Base-by-base conservation (phyloP, 2,113 vertebrate species). In the Struthidea cinerea region DNA sequence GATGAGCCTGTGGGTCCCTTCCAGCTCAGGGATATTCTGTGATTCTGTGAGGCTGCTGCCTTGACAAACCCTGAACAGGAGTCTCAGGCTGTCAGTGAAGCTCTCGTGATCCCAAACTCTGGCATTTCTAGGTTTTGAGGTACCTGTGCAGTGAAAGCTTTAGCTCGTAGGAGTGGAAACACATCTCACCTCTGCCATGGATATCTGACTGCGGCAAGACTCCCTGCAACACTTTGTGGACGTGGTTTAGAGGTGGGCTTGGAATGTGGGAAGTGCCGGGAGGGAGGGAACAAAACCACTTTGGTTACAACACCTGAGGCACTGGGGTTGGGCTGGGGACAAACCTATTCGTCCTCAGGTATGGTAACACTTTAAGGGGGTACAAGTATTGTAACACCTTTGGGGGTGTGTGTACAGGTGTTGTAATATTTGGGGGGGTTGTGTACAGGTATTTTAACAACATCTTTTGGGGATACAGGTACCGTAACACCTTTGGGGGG, bases 1-100 rank as follows among this genome's bases (percentile, higher is more conserved):
- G 3, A 0, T 14, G 10, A 56, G 35, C 49, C 63, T 37, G 12
- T 0, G 55, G 18, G 0, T 33, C 26, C 24, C 20, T 26, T 0
- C 57, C 42, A 64, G 17, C 26, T 3, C 49, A 64, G 49, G 50
- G 16, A 35, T 2, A 56, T 64, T 87, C 39, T 18, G 7, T 3
- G 14, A 33, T 33, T 41, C 21, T 15, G 3, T 7, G 12, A 57
- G 22, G 42, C 35, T 80, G 26, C 47, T 37, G 57, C 42, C 47
- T 53, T 9, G 8, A 12, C 39, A 64, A 84, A 55, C 15, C 26
- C 41, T 3, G 3, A 27, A 23, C 8, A 67, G 32, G 63, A 79
- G 24, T 22, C 30, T 24, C 23, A 50, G 44, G 41, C 46, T 60
- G 8, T 32, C 3, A 2, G 23, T 39, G 70, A 56, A 78, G 32